A percentile compares a stretch with the other conserved stretches of the same genome.
Conservation (phyloP, 1,140 invertebrate species). For the Drosophila baimaii region DNA sequence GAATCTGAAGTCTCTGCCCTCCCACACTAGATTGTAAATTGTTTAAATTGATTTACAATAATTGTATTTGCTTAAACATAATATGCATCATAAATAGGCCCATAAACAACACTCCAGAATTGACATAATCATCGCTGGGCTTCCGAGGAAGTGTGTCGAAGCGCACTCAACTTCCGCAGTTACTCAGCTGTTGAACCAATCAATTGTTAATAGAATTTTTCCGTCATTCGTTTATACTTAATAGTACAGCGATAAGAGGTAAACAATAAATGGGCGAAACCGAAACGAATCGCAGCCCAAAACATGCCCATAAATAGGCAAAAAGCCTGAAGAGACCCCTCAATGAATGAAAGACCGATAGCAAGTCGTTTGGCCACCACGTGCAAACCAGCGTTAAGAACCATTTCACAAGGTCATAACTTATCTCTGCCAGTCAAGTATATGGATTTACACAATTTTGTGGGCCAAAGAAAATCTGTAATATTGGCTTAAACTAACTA, state of each 20-base stretch:
- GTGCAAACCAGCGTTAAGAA: slow-evolving; percentile 4
- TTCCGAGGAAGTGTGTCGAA: slow-evolving; percentile 21
- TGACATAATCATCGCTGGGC: neutral
- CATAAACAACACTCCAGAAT: neutral
- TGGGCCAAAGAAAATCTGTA: neutral
- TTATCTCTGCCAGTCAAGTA: slow-evolving; percentile 35
- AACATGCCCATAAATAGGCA: slow-evolving; percentile 81
- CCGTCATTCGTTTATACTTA: slow-evolving; percentile 21
- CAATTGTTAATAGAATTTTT: slow-evolving; percentile 48
- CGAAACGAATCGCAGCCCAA: slow-evolving; percentile 36
- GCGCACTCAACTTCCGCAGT: slow-evolving; percentile 22
- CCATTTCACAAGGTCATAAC: slow-evolving; percentile 57
- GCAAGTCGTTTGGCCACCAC: slow-evolving; percentile 17
- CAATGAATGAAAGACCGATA: slow-evolving; percentile 30
- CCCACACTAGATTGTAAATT: neutral
- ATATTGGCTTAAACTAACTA: neutral
- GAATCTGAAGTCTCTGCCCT: neutral
- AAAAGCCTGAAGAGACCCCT: slow-evolving; percentile 28
- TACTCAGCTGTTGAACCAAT: slow-evolving; percentile 39
- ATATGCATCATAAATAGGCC: neutral
- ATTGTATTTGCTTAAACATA: neutral
- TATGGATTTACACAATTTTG: neutral
- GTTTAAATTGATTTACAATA: slow-evolving; percentile 5
- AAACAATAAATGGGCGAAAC: slow-evolving; percentile 38
- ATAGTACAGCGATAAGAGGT: slow-evolving; percentile 52